Evolutionary conservation across 2,797 vertebrate genomes (phyloP), one percentile per base, ranked within the genome.

Genomic region (Borostomias antarcticus): DNA sequence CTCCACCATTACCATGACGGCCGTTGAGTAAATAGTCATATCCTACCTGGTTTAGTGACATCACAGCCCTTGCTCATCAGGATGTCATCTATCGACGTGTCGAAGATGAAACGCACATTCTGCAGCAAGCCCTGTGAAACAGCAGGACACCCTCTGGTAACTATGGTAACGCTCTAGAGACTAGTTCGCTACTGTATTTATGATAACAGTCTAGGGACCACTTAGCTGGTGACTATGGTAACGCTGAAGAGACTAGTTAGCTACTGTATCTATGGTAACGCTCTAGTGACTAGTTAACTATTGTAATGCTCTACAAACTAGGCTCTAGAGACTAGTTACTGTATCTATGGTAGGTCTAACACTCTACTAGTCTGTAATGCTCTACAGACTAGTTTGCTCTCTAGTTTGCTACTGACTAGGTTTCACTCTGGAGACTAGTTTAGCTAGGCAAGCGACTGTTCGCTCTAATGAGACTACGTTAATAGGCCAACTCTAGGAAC

Each of bases 41-140:
- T 68, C 93, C 85, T 89, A 98, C 97, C 95, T 92, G 87, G 85
- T 70, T 94, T 96, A 10, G 83, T 85, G 37, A 92, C 85, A 68
- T 93, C 93, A 59, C 98, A 99, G 63, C 95, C 96, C 89, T 91
- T 95, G 82, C 86, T 94, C 74, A 73, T 87, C 15, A 99, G 92
- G 80, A 98, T 57, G 13, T 97, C 94, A 52, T 96, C 95, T 69
- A 98, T 45, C 0, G 96, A 85, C 13, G 91, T 93, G 63, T 95
- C 95, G 81, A 99, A 98, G 75, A 95, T 85, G 70, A 99, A 89
- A 25, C 80, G 89, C 70, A 98, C 89, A 61, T 95, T 97, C 91
- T 99, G 97, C 73, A 99, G 92, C 70, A 98, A 89, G 54, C 97
- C 98, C 98, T 99, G 91, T 75, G 66, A 69, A 62, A 67, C 1